phyloP scores from a whole-genome alignment of 2,888 invertebrate species.

The Caenorhabditis sp. region DNA sequence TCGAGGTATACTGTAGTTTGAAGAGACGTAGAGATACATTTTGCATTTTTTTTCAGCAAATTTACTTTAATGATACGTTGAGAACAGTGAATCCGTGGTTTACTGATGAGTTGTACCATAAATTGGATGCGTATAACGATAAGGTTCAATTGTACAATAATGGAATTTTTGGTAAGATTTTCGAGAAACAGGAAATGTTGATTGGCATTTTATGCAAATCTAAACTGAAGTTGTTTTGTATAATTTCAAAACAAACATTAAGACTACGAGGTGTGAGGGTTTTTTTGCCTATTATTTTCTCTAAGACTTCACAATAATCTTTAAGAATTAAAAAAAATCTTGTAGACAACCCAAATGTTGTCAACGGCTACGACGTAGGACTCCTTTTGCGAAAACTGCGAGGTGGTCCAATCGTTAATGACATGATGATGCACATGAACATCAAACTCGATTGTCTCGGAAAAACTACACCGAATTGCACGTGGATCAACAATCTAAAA shows the following conservation, averaged over 20 bases:
- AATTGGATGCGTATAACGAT: constrained; percentile 38
- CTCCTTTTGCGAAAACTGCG: constrained; percentile 17
- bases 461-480: constrained; percentile 28
- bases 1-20: constrained; percentile 31
- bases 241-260: too few species aligned
- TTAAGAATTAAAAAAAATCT: neutral
- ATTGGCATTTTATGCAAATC: too few species aligned
- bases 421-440: constrained; percentile 50
- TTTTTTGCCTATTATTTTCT: too few species aligned
- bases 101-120: constrained; percentile 27
- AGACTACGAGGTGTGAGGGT: too few species aligned
- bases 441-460: constrained; percentile 36
- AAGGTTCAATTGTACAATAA: constrained; percentile 47
- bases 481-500: constrained; percentile 47
- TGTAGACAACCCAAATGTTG: constrained; percentile 32
- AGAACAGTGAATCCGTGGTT: constrained; percentile 36
- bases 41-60: constrained; percentile 29
- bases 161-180: constrained; percentile 44
- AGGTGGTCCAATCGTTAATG: constrained; percentile 45
- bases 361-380: constrained; percentile 33
- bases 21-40: neutral
- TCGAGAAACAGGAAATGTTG: constrained; percentile 1
- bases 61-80: constrained; percentile 30
- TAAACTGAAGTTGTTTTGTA: too few species aligned
- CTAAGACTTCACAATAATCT: too few species aligned